These are phyloP conservation scores for Hydractinia echinata DNA, from an alignment of 30 jellyfish, hydroid and myxozoan species.

Conservation along the genomic window DNA sequence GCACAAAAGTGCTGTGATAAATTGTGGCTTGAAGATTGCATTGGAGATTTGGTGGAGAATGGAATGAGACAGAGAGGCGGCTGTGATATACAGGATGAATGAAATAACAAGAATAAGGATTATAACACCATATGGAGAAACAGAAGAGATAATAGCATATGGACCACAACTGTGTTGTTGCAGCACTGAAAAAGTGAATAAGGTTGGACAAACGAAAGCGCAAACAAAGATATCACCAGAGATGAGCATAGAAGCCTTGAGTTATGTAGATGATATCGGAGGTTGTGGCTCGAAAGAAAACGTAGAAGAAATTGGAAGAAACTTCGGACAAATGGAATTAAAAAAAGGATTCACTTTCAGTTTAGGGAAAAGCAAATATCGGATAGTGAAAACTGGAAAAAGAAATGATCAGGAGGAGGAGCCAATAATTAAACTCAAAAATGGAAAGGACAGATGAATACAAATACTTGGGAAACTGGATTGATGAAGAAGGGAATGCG, in stretches of 20 bases:
- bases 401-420: no score
- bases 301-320: no score
- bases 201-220: not conserved
- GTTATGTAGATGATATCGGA: no score
- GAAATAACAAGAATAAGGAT: conserved; percentile 26
- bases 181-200: not conserved
- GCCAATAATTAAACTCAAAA: no score
- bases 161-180: conserved; percentile 33
- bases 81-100: conserved; percentile 11
- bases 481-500: no score
- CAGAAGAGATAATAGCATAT: conserved; percentile 26
- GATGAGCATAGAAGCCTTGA: not conserved
- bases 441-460: no score
- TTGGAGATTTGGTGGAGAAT: no score
- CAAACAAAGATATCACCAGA: not conserved
- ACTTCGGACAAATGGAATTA: conserved; percentile 30
- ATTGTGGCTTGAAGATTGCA: conserved; percentile 41
- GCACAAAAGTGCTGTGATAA: conserved; percentile 55
- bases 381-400: no score
- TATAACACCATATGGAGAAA: conserved; percentile 37
- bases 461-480: no score
- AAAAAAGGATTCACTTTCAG: not conserved
- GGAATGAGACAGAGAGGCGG: conserved; percentile 10
- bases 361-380: not conserved
- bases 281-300: conserved; percentile 1